Base-by-base conservation (phyloP, 2,888 invertebrate species). In the Ormyrus thymus region DNA sequence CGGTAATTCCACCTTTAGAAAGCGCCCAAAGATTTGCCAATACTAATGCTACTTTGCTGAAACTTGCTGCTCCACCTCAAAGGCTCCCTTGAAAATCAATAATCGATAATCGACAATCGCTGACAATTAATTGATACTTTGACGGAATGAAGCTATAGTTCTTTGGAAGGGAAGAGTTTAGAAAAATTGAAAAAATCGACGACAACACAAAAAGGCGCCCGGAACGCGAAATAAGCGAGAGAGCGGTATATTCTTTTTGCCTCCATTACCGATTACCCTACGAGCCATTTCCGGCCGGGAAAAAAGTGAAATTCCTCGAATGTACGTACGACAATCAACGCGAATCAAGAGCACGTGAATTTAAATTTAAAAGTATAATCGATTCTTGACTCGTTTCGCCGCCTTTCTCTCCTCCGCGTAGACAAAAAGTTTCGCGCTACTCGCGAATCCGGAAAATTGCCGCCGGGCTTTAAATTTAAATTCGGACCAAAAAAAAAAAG, bases 341-440 rank as follows among this genome's bases (percentile, higher is more conserved):
- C 78, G 81, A 86, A 85, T 85, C 82, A 76, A 76, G 80, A 76
- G 72, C 79, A 81, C 80, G 76, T 76, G 78, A 82, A 87, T 87
- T 64, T 68, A 62, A 62, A 81, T 81, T 87, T 87, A 83, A 87
- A 87, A 87, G 87, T 88, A 86, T 87, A 88, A 88, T 88, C 74
- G 79, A 74, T 71, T 59, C 76, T 64, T 73, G 53, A 45, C 50
- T 71, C 70, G 50, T 76, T 72, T 70, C 71, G 62, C 71, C 71
- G 9, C 61, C 61, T 62, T 64, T 64, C n/a, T 48, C 29, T 51
- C 29, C 43, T 51, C 53, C 10, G 51, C n/a, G 6, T 13, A 8
- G 51, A 29, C 10, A 51, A 50, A 29, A 13, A 29, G 10, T 51
- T 45, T 29, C 10, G 11, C 50, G n/a, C 29, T n/a, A 29, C 29